Percentiles rank a stretch among this genome's conserved stretches.
These are phyloP conservation scores for Hofmannophila pseudospretella DNA, from an alignment of 2,888 invertebrate genomes.

Conservation along the genomic window DNA sequence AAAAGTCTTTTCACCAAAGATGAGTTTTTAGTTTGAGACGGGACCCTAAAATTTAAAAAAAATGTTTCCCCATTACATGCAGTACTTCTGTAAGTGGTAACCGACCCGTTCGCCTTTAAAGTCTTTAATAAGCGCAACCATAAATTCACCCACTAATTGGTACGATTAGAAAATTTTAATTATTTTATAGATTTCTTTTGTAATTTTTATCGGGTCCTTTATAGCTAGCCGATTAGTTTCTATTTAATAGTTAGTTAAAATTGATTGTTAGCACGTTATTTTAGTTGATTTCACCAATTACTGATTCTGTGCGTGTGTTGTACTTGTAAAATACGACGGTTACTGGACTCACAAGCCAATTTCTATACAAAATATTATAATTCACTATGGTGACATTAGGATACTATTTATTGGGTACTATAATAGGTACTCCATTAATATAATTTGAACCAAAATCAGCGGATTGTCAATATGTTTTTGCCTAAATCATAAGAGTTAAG, in stretches of 20 bases:
- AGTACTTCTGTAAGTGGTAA: constrained; percentile 22
- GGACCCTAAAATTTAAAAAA: constrained; percentile 5
- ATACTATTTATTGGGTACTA: too few relatives aligned
- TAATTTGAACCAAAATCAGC: too few relatives aligned
- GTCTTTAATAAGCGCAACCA: constrained; percentile 50
- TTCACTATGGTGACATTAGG: too few relatives aligned
- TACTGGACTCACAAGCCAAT: too few relatives aligned
- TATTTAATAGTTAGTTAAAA: constrained; percentile 62
- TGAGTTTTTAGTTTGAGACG: not conserved
- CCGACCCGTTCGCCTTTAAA: constrained; percentile 13
- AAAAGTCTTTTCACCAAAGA: too few relatives aligned
- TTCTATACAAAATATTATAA: too few relatives aligned
- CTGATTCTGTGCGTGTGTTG: constrained; percentile 2
- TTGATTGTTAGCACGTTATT: constrained; percentile 69
- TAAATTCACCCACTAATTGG: constrained; percentile 69
- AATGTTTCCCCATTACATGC: constrained; percentile 19
- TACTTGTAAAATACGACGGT: too few relatives aligned
- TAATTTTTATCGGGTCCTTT: constrained; percentile 69
- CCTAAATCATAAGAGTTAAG: too few relatives aligned
- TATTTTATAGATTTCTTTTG: constrained; percentile 75
- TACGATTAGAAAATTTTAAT: constrained; percentile 69
- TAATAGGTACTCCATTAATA: too few relatives aligned
- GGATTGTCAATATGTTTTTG: too few relatives aligned
- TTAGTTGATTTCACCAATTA: constrained; percentile 63
- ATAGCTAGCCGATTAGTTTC: constrained; percentile 60